Evolutionary conservation across 2,797 vertebrate species (phyloP), one percentile per base, ranked within the genome.

Genomic region (Neostethus bicornis): DNA sequence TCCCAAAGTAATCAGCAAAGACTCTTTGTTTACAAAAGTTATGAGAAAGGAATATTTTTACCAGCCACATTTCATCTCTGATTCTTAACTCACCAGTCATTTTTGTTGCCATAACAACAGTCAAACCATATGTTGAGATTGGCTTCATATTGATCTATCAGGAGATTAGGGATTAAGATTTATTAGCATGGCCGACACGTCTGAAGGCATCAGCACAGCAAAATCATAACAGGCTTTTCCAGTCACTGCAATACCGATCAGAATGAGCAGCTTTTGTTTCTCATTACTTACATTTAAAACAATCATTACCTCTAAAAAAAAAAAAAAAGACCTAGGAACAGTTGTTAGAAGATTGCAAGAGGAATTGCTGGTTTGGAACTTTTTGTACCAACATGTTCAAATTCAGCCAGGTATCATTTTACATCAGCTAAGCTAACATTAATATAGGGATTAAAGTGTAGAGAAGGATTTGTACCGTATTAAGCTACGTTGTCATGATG

Each of bases 91-190:
- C 76, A 75, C 81, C 77, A 71, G 35, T 85, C 78, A 77, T 53
- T 59, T 51, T 68, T 59, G 81, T 89, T 85, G 64, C 88, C 71
- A 83, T 86, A 76, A 81, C 63, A 4, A 85, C 61, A 6, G 28
- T 39, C 23, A 59, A 55, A 69, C 76, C 74, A 55, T 47, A 61
- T 83, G 79, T 83, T 77, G 29, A 69, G 50, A 51, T 68, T 53
- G 46, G 51, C 42, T 68, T 73, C 5, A 26, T 72, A 73, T 79
- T 72, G 21, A 72, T 56, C 71, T 38, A 60, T 70, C 52, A 25
- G 61, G 50, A 72, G 64, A 75, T 72, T 74, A 62, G 39, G 53
- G 58, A 79, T 85, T 85, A 83, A 6, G 62, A 75, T 77, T 80
- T 72, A 80, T 81, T 73, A 56, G 73, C 63, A 77, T 79, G 77